These are phyloP conservation scores for Proteles cristata DNA, from an alignment of 2,113 vertebrate genomes.

Conservation along the genomic window DNA sequence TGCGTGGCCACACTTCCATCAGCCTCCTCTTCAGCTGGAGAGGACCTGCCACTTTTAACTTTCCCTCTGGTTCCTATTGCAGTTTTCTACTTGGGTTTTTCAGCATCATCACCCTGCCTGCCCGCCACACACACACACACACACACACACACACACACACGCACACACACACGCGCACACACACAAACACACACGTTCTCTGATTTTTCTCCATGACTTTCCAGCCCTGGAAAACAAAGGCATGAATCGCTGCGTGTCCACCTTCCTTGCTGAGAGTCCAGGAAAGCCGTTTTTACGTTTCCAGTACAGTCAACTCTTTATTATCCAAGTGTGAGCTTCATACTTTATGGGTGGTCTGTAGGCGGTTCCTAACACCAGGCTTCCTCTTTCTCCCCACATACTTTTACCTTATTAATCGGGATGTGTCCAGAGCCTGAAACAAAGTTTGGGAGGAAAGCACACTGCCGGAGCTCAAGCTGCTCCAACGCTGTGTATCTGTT, in stretches of 20 bases:
- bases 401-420: constrained; percentile 58
- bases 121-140: not conserved
- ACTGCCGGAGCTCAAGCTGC: not conserved
- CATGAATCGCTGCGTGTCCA: constrained; percentile 42
- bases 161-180: not conserved
- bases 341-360: constrained; percentile 57
- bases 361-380: constrained; percentile 53
- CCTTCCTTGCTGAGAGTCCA: constrained; percentile 24
- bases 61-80: not conserved
- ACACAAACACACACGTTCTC: not conserved
- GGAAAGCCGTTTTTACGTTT: constrained; percentile 51
- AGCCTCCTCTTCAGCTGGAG: not conserved
- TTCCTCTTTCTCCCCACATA: constrained; percentile 48
- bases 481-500: not conserved
- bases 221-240: constrained; percentile 61
- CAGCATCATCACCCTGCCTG: not conserved
- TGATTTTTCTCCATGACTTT: constrained; percentile 54
- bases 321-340: constrained; percentile 65
- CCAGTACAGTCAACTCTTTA: constrained; percentile 60
- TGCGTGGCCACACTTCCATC: not conserved
- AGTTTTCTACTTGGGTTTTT: not conserved
- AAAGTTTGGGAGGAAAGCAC: constrained; percentile 33
- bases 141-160: not conserved
- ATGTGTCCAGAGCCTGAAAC: constrained; percentile 57
- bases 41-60: not conserved